These are phyloP conservation scores for Luffia ferchaultella DNA, from an alignment of 2,888 invertebrate species.

Conservation along the genomic window DNA sequence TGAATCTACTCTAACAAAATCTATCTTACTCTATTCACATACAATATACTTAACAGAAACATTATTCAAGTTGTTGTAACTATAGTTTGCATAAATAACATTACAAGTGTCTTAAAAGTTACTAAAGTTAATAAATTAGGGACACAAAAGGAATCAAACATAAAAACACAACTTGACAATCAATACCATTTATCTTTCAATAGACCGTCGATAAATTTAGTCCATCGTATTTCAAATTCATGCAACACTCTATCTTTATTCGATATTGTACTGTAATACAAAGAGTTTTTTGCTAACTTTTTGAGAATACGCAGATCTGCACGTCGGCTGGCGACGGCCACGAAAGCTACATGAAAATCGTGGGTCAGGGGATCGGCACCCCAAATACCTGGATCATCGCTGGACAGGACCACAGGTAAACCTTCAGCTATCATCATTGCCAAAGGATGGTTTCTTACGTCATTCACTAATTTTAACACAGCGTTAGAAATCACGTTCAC, in stretches of 20 bases:
- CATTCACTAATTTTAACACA: constrained; percentile 66
- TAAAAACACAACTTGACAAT: neutral
- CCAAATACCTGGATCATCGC: constrained; percentile 76
- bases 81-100: too few species aligned
- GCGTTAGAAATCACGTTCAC: constrained; percentile 77
- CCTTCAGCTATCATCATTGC: constrained; percentile 62
- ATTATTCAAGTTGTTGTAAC: too few species aligned
- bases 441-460: constrained; percentile 74
- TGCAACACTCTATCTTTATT: constrained; percentile 37
- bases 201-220: constrained; percentile 33
- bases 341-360: constrained; percentile 80
- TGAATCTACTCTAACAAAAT: too few species aligned
- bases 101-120: too few species aligned
- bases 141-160: too few species aligned
- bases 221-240: constrained; percentile 50
- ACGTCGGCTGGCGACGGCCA: constrained; percentile 75
- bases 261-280: constrained; percentile 70
- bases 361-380: constrained; percentile 69
- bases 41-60: too few species aligned
- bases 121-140: too few species aligned
- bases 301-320: constrained; percentile 77
- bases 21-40: too few species aligned
- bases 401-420: constrained; percentile 71
- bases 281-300: constrained; percentile 77
- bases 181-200: neutral